Evolutionary conservation across 2,113 vertebrate species (phyloP), one percentile per base, ranked within the genome.

Genomic region (Etia nguti): DNA sequence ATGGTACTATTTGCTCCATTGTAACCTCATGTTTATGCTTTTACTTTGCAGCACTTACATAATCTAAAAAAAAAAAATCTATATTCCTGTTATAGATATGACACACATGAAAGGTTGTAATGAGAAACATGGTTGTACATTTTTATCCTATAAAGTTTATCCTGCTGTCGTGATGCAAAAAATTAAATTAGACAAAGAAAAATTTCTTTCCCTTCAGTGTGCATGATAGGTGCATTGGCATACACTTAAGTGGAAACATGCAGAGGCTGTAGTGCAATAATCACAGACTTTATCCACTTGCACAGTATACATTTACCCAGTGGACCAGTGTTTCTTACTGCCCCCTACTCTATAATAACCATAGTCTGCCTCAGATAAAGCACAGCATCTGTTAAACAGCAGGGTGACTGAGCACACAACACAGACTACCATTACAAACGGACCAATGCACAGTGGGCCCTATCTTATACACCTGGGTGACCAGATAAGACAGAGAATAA

Each of bases 351-450:
- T 81, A 81, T 92, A 94, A 94, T 90, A 93, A 93, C 87, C 77
- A 87, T 54, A 86, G 80, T 91, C 86, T 92, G 82, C 60, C 43
- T 89, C 75, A 87, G 91, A 95, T 95, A 93, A 95, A 94, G 89
- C 89, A 82, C 81, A 87, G 91, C 88, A 91, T 94, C 92, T 93
- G 93, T 93, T 94, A 94, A 94, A 93, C 92, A 93, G 92, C 92
- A 88, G 93, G 92, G 81, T 89, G 92, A 92, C 92, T 90, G 88
- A 93, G 81, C 93, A 93, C 92, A 91, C 89, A 90, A 91, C 92
- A 87, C 88, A 91, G 73, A 91, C 90, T 73, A 90, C 89, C 87
- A 93, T 95, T 92, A 94, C 88, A 90, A 90, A 93, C 20, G 81
- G 91, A 94, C 90, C 87, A 60, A 79, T 92, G 91, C 92, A 82